phyloP scores from a whole-genome alignment of 2,888 invertebrate genomes.

The Nymphalis polychloros region DNA sequence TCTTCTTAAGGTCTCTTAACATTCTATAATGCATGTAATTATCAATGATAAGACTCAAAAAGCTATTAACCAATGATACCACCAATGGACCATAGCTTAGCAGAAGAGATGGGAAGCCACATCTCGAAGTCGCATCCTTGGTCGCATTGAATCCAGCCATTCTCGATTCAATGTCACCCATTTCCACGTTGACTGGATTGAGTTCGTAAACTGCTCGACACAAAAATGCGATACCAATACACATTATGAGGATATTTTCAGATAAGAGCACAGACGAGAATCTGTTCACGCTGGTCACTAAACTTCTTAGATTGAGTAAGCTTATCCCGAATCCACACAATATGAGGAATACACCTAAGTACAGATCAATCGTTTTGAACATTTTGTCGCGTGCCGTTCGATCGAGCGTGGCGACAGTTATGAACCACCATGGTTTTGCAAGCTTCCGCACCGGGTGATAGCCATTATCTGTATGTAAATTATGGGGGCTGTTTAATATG shows the following conservation, averaged over 20 bases:
- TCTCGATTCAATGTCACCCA: slow-evolving; percentile 53
- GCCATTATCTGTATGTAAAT: slow-evolving; percentile 61
- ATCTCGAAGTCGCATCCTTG: slow-evolving; percentile 44
- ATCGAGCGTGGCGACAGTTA: slow-evolving; percentile 43
- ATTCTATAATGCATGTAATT: slow-evolving; percentile 73
- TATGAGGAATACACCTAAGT: slow-evolving; percentile 66
- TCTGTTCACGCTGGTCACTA: slow-evolving; percentile 52
- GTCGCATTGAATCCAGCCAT: slow-evolving; percentile 43
- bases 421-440: slow-evolving; percentile 58
- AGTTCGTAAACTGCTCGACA: slow-evolving; percentile 54
- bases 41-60: slow-evolving; percentile 66
- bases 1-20: slow-evolving; percentile 53
- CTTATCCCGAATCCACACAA: slow-evolving; percentile 64
- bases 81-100: slow-evolving; percentile 68
- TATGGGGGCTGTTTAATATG: slow-evolving; percentile 60
- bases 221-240: slow-evolving; percentile 68
- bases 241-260: slow-evolving; percentile 67
- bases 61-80: slow-evolving; percentile 71
- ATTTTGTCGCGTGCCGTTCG: slow-evolving; percentile 48
- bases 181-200: slow-evolving; percentile 50
- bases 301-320: slow-evolving; percentile 62
- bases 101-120: slow-evolving; percentile 57
- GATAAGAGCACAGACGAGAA: slow-evolving; percentile 64
- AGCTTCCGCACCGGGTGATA: slow-evolving; percentile 47
- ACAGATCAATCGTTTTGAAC: slow-evolving; percentile 60